Percentiles rank a stretch among this genome's conserved stretches.
Conservation (phyloP, 2,113 vertebrate species). For the Elgaria multicarinata region DNA sequence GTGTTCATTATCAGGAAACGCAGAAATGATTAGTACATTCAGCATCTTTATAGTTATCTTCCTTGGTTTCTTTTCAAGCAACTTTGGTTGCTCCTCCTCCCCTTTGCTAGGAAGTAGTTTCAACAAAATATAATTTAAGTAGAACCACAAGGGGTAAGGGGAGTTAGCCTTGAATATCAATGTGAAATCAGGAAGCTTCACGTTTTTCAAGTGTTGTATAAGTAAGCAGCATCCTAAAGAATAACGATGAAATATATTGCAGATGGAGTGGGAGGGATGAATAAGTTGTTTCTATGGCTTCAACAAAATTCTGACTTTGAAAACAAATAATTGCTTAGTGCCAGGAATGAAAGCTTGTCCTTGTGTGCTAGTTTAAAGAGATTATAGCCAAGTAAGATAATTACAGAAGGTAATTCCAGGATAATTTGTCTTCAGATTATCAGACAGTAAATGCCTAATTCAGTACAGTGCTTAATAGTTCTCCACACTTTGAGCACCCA, state of each 20-base stretch:
- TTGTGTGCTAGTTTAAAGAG: constrained; percentile 5
- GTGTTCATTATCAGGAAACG: constrained; percentile 1
- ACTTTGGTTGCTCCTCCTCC: constrained; percentile 48
- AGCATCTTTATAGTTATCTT: constrained; percentile 42
- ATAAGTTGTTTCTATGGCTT: constrained; percentile 51
- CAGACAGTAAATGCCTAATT: constrained; percentile 43
- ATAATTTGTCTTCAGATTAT: constrained; percentile 34
- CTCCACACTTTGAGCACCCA: neutral
- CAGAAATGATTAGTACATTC: constrained; percentile 44
- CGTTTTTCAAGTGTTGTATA: constrained; percentile 1
- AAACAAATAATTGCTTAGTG: constrained; percentile 39
- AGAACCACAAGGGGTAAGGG: constrained; percentile 56
- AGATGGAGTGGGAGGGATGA: constrained; percentile 20
- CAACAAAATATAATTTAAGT: constrained; percentile 34
- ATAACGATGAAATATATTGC: constrained; percentile 63
- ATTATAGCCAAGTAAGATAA: constrained; percentile 31
- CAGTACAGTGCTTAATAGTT: constrained; percentile 48
- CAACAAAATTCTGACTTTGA: constrained; percentile 38
- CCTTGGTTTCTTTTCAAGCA: constrained; percentile 21
- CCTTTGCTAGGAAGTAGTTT: constrained; percentile 51
- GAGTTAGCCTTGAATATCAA: constrained; percentile 43
- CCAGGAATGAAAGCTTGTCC: neutral
- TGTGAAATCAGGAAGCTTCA: constrained; percentile 42
- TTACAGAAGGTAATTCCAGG: constrained; percentile 29
- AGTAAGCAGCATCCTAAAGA: constrained; percentile 47